Base-by-base conservation (phyloP, 2,113 vertebrate species). In the Apteryx mantelli region DNA sequence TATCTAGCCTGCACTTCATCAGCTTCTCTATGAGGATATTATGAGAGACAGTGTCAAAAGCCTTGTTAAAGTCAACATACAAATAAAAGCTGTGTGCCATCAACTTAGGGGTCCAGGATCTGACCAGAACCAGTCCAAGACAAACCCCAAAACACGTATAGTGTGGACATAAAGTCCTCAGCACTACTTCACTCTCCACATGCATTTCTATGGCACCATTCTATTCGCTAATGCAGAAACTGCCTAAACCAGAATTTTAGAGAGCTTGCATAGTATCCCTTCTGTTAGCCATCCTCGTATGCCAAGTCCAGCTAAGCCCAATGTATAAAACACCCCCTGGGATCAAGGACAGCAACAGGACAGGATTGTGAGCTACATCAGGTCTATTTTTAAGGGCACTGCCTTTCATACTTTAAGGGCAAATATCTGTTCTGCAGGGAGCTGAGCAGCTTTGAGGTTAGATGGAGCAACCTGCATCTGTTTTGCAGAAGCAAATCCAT, bases 261-360 rank as follows among this genome's bases (percentile, higher is more conserved):
- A 0, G 3, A 56, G 24, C 19, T 34, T 74, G n/a, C 26, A 38
- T 13, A 0, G 1, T 2, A 1, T 24, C 34, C 9, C 25, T 28
- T 55, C 34, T 1, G 1, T 26, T 32, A 52, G 52, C 63, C 64
- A 26, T 48, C 25, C 14, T 18, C 34, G 18, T 9, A 13, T 34
- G 17, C 9, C 40, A 48, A 1, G 1, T 44, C 40, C 65, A 56
- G 12, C 65, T 53, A 44, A 73, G 22, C 34, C 75, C 76, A 22
- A 32, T 19, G 28, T 4, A 25, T 46, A 58, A 18, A 82, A n/a
- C 34, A 40, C 11, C 8, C n/a, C 46, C 25, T 82, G 76, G 30
- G 28, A 64, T 13, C 48, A 68, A 17, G 24, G 36, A 30, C 24
- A 2, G 2, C 14, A 24, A 6, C 14, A 56, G 80, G 66, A 48